Evolutionary conservation across 2,113 vertebrate genomes (phyloP).

Genomic region (Syngnathus typhle): DNA sequence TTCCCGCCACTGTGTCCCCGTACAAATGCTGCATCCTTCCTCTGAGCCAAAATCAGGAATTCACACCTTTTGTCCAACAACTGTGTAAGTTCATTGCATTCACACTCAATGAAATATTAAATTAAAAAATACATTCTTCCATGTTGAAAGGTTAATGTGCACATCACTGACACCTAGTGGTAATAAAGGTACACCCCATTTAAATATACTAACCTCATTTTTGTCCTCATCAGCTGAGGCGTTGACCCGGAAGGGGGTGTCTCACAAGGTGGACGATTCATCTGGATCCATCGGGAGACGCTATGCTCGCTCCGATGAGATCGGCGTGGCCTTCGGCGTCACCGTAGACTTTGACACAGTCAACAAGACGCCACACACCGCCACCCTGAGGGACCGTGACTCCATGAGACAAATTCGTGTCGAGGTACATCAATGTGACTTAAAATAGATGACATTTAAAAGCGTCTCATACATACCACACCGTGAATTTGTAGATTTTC

Average conservation of each 20-base stretch:
- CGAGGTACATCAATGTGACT: slow-evolving; percentile 70
- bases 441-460: too few relatives aligned
- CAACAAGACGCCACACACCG: slow-evolving; percentile 87
- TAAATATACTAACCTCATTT: neutral
- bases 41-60: slow-evolving; percentile 90
- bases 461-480: too few relatives aligned
- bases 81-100: slow-evolving; percentile 75
- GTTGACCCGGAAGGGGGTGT: slow-evolving; percentile 82
- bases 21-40: slow-evolving; percentile 92
- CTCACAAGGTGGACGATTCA: slow-evolving; percentile 93
- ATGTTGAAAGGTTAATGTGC: neutral
- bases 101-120: neutral
- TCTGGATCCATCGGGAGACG: slow-evolving; percentile 92
- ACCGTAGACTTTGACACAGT: slow-evolving; percentile 96
- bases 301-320: slow-evolving; percentile 90
- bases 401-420: slow-evolving; percentile 93
- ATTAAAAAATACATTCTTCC: too few relatives aligned
- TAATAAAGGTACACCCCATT: neutral
- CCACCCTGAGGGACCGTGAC: slow-evolving; percentile 89
- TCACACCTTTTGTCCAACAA: slow-evolving; percentile 83
- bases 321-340: slow-evolving; percentile 92
- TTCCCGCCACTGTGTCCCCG: slow-evolving; percentile 83
- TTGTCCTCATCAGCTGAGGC: slow-evolving; percentile 74
- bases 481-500: too few relatives aligned
- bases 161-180: neutral